Percentiles rank a stretch among this genome's conserved stretches.
phyloP scores from a whole-genome alignment of 1,140 invertebrate genomes.

The Brachystomella parvula region DNA sequence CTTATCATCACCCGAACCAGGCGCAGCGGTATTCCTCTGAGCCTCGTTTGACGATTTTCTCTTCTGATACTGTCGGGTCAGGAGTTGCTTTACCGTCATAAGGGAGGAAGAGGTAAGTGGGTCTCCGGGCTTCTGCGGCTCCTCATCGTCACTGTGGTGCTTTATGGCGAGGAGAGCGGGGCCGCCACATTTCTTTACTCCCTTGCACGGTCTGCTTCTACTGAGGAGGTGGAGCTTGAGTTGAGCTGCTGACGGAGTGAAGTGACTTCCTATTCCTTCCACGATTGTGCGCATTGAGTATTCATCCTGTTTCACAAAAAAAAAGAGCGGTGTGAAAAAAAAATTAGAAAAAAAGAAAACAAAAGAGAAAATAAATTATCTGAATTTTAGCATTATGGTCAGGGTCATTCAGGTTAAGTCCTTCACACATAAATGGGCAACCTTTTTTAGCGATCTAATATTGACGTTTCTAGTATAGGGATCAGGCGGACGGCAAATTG shows the following conservation, averaged over 20 bases:
- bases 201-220: conserved; percentile 18
- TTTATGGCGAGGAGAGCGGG: conserved; percentile 37
- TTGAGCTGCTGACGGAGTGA: conserved; percentile 49
- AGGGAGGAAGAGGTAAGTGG: conserved; percentile 38
- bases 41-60: not conserved
- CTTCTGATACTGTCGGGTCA: conserved; percentile 5
- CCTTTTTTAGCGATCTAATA: too few relatives aligned
- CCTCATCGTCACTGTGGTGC: conserved; percentile 45
- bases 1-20: not conserved
- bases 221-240: conserved; percentile 49
- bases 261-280: conserved; percentile 56
- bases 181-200: not conserved
- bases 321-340: too few relatives aligned
- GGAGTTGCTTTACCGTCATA: conserved; percentile 30
- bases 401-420: too few relatives aligned
- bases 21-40: not conserved
- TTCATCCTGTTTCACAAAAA: too few relatives aligned
- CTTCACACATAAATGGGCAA: too few relatives aligned
- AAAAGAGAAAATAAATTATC: not conserved
- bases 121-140: conserved; percentile 39
- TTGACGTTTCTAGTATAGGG: too few relatives aligned
- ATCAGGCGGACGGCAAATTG: too few relatives aligned
- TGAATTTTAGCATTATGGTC: too few relatives aligned
- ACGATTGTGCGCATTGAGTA: conserved; percentile 53
- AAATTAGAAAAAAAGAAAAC: not conserved